phyloP scores from a whole-genome alignment of 2,888 invertebrate species.

The Habrosyne pyritoides region DNA sequence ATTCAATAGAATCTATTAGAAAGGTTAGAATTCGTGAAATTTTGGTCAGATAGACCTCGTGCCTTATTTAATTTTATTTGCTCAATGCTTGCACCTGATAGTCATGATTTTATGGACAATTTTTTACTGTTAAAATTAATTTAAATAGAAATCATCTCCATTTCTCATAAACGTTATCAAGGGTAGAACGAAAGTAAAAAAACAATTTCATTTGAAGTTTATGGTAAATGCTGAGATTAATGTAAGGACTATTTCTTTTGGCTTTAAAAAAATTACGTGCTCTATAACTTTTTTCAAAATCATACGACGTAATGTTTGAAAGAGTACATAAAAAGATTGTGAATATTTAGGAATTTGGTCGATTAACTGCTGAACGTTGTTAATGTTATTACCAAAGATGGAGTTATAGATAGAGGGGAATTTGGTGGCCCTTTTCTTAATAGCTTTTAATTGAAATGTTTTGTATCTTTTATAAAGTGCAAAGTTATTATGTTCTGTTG shows the following conservation, averaged over 20 bases:
- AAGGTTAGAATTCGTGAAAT: constrained; percentile 41
- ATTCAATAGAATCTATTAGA: constrained; percentile 9
- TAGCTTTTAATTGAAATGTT: constrained; percentile 76
- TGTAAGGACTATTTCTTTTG: constrained; percentile 27
- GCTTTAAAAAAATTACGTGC: constrained; percentile 23
- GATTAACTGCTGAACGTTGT: constrained; percentile 69
- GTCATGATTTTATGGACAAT: constrained; percentile 50
- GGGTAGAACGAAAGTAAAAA: neutral
- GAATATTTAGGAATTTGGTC: constrained; percentile 58
- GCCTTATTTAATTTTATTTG: constrained; percentile 76
- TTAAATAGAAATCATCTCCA: neutral
- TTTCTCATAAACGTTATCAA: neutral
- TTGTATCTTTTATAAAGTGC: constrained; percentile 80
- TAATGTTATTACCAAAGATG: constrained; percentile 81
- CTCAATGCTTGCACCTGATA: constrained; percentile 72
- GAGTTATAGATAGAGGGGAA: constrained; percentile 64
- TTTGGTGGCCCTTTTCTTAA: constrained; percentile 64
- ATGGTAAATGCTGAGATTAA: constrained; percentile 24
- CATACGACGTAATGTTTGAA: constrained; percentile 41
- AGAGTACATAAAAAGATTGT: constrained; percentile 52
- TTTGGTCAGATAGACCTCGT: constrained; percentile 67
- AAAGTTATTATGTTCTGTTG: constrained; percentile 71
- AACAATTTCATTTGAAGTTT: neutral
- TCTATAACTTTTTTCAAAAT: constrained; percentile 22
- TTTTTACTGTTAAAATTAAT: too few relatives aligned